Evolutionary conservation across 2,797 vertebrate species (phyloP), one percentile per base, ranked within the genome.

Genomic region (Siniperca scherzeri): DNA sequence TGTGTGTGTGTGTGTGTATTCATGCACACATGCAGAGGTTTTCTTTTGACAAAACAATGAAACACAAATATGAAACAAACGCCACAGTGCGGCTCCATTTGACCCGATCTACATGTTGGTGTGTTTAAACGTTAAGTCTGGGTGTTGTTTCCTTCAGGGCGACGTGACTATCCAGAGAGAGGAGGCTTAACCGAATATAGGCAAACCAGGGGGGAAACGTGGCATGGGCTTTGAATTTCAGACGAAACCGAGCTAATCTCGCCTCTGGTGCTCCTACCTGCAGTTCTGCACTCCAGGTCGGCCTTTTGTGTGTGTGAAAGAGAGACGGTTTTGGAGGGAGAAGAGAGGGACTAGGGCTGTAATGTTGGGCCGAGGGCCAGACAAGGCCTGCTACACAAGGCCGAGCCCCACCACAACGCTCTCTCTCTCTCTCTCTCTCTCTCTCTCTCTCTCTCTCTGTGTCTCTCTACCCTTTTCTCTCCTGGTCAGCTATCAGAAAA

Each of bases 281-380:
- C 74, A 75, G 81, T 87, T 88, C 77, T 77, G 53, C 81, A 52
- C 71, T 85, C 57, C 66, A 53, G 70, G 77, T 84, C 44, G 30
- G 84, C 76, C 81, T 90, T 88, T 83, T 84, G 78, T 88, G 82
- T 64, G 70, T 56, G 59, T 80, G 74, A 70, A 69, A 66, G 76
- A 80, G 56, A 84, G 75, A 80, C 21, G 33, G 40, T 91, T 92
- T 85, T 88, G 83, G 90, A 92, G 90, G 83, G 84, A 94, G 91
- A 88, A 75, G 84, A 90, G 87, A 79, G 78, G 80, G 86, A 88
- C 86, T 59, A 75, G 89, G 83, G 87, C 90, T 91, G 89, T 88
- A 89, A 91, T 91, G 86, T 82, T 93, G 93, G 93, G 92, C 90
- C 81, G 46, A 91, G 89, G 92, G 91, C 93, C 91, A 94, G 92